These are phyloP conservation scores for Aphidius colemani DNA, from an alignment of 2,888 invertebrate species.

Conservation along the genomic window DNA sequence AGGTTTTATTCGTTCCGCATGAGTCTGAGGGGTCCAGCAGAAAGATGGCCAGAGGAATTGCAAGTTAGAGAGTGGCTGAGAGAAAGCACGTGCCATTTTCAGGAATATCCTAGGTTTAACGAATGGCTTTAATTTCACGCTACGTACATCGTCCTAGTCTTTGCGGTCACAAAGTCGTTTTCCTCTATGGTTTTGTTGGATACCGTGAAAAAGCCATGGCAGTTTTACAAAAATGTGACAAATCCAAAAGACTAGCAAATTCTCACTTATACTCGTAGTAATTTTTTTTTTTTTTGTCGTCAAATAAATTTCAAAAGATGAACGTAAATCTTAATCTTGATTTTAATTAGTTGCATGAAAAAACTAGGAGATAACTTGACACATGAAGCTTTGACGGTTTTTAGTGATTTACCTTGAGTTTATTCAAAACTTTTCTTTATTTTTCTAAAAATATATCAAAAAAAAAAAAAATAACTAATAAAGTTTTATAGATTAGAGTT, in stretches of 20 bases:
- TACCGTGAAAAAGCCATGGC: slow-evolving; percentile 1
- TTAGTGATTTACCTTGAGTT: slow-evolving; percentile 10
- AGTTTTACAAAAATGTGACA: neutral
- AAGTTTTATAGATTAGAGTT: too few relatives aligned
- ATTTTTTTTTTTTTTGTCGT: slow-evolving; percentile 19
- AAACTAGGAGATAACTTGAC: slow-evolving; percentile 3
- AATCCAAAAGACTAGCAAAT: slow-evolving; percentile 6
- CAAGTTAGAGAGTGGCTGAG: slow-evolving; percentile 16
- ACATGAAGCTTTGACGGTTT: slow-evolving; percentile 5
- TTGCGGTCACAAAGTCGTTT: slow-evolving; percentile 36
- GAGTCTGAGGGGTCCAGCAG: neutral
- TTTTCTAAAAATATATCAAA: too few relatives aligned
- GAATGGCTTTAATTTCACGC: slow-evolving; percentile 47
- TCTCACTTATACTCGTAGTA: slow-evolving; percentile 4
- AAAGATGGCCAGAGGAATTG: slow-evolving; percentile 14
- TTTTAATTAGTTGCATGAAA: slow-evolving; percentile 40
- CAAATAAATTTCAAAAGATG: slow-evolving; percentile 15
- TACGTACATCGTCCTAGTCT: slow-evolving; percentile 30
- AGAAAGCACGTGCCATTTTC: slow-evolving; percentile 33
- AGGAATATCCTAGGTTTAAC: slow-evolving; percentile 40
- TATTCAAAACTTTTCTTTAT: neutral
- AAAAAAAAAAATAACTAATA: too few relatives aligned
- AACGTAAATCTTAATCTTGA: slow-evolving; percentile 38
- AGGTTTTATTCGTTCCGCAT: slow-evolving; percentile 22
- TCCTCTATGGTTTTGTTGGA: slow-evolving; percentile 27